phyloP scores from a whole-genome alignment of 1,140 invertebrate species.

The Trichonephila clavipes region DNA sequence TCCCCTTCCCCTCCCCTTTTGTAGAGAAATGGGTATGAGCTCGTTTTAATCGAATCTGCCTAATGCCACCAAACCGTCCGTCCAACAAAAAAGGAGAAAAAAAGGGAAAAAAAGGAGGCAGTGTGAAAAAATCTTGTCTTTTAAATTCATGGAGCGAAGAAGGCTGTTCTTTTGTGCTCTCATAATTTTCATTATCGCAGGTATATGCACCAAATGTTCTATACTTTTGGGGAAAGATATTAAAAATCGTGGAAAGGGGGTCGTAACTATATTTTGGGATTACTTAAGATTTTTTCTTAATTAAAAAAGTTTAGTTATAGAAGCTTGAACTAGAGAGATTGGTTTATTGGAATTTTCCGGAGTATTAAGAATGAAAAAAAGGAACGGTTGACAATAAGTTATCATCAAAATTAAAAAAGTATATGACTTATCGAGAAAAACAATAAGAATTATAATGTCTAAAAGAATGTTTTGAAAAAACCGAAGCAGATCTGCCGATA shows the following conservation, averaged over 20 bases:
- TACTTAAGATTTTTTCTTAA: background rate
- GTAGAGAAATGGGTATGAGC: background rate
- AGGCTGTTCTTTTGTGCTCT: background rate
- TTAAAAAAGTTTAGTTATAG: background rate
- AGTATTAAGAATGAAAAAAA: no score
- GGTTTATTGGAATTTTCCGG: no score
- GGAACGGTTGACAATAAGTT: no score
- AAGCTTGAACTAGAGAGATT: no score
- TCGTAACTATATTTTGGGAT: background rate
- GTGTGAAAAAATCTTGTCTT: slow-evolving; percentile 27
- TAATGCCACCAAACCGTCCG: background rate
- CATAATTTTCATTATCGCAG: slow-evolving; percentile 37
- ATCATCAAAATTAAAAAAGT: no score
- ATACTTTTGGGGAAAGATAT: slow-evolving; percentile 17
- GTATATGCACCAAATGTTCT: slow-evolving; percentile 7
- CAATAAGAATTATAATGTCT: no score
- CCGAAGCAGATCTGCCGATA: no score
- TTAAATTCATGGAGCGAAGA: slow-evolving; percentile 32
- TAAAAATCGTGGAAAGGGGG: background rate
- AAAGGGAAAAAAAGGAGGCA: background rate
- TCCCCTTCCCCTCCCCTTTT: background rate
- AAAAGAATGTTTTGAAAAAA: no score
- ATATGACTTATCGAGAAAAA: no score
- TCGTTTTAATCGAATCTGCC: slow-evolving; percentile 32
- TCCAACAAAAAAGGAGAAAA: background rate